phyloP scores from a whole-genome alignment of 2,888 invertebrate species.

The Petrolisthes manimaculis region DNA sequence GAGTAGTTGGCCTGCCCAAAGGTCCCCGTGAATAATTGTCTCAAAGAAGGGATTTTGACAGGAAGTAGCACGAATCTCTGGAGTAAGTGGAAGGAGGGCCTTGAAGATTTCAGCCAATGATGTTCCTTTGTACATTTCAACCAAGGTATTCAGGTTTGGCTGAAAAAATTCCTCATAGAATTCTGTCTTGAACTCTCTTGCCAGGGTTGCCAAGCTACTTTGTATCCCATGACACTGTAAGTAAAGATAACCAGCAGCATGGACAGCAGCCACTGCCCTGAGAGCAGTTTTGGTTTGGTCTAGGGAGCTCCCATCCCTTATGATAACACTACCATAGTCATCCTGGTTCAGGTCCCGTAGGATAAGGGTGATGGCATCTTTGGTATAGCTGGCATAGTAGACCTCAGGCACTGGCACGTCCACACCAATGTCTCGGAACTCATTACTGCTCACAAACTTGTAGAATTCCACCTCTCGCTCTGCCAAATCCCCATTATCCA shows the following conservation, averaged over 20 bases:
- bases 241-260: slow-evolving; percentile 59
- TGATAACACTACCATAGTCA: slow-evolving; percentile 51
- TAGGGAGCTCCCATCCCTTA: slow-evolving; percentile 52
- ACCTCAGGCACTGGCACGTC: slow-evolving; percentile 51
- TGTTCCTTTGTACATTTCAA: slow-evolving; percentile 32
- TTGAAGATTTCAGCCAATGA: slow-evolving; percentile 31
- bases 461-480: slow-evolving; percentile 61
- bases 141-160: slow-evolving; percentile 49
- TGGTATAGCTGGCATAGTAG: slow-evolving; percentile 35
- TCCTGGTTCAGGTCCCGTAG: slow-evolving; percentile 48
- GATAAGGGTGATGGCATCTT: slow-evolving; percentile 55
- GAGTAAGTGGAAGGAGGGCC: slow-evolving; percentile 38
- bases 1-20: slow-evolving; percentile 60
- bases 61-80: slow-evolving; percentile 27
- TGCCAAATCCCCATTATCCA: slow-evolving; percentile 44
- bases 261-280: slow-evolving; percentile 47
- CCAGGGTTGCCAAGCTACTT: slow-evolving; percentile 6
- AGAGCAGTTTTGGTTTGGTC: slow-evolving; percentile 49
- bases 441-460: slow-evolving; percentile 35
- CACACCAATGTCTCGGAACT: slow-evolving; percentile 32
- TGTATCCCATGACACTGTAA: slow-evolving; percentile 27
- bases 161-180: slow-evolving; percentile 49
- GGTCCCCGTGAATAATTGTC: slow-evolving; percentile 60
- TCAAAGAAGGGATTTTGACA: slow-evolving; percentile 36
- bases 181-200: slow-evolving; percentile 37